Evolutionary conservation across 1,140 invertebrate species (phyloP), one percentile per base, ranked within the genome.

Genomic region (Manduca sexta): DNA sequence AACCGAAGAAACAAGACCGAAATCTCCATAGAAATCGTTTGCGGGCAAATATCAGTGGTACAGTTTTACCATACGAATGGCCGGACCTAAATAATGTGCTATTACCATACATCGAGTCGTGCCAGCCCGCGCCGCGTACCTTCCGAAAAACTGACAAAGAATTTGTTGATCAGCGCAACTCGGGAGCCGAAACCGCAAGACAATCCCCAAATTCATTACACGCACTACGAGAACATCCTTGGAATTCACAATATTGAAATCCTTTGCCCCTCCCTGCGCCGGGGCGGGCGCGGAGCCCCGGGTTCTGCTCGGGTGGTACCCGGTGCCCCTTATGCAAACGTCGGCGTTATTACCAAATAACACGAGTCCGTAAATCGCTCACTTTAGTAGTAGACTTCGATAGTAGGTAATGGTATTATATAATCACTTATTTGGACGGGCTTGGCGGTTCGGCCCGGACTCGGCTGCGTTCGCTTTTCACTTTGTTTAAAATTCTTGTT

Each of bases 231-330:
- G 72, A 74, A 61, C 79, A 81, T 77, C 77, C 71, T 69, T 51
- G 79, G 79, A 83, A 84, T 84, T 84, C 79, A 83, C 81, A 84
- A 84, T 83, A 84, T 83, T 81, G 77, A 75, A 80, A 82, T 79
- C 74, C 68, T 71, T 43, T 47, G 52, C 45, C 43, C 44, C 57
- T 58, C 57, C 39, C 52, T 56, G 34, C 41, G 34, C 47, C 47
- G 10, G 30, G 14, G 18, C 21, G 21, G 21, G 21, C 8, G 21
- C 21, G 4, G 21, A 3, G 21, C 4, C 21, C 14, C 4, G 21
- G 21, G 4, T 3, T 26, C 21, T 26, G 4, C 21, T 29, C 29
- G 18, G 17, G 3, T 17, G 18, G 18, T 40, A 40, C 38, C 18
- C 38, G 16, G 17, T 4, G n/a, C 65, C 56, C n/a, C 65, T 51